These are phyloP conservation scores for Salarias fasciatus DNA, from an alignment of 2,797 vertebrate species.

Conservation along the genomic window DNA sequence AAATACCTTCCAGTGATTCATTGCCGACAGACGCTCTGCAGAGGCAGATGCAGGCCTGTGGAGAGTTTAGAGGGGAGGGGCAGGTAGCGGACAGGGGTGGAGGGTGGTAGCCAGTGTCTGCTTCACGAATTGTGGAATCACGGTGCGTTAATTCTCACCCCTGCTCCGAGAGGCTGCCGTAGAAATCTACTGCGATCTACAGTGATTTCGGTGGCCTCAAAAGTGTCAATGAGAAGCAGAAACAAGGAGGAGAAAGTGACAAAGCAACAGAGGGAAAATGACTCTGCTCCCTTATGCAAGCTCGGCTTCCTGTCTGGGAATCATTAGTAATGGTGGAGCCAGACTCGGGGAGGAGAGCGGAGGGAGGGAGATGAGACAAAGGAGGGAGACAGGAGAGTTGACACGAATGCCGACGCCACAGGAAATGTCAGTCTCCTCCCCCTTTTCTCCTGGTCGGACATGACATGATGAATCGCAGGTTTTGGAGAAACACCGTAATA, in stretches of 20 bases:
- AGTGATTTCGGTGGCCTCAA: not conserved
- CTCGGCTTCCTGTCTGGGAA: constrained; percentile 75
- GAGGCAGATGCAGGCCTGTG: constrained; percentile 44
- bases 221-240: constrained; percentile 27
- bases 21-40: constrained; percentile 64
- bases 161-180: not conserved
- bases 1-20: constrained; percentile 79
- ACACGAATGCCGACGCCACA: constrained; percentile 51
- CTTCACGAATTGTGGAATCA: too few relatives aligned
- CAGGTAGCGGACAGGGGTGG: constrained; percentile 12
- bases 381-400: constrained; percentile 39
- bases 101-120: constrained; percentile 16
- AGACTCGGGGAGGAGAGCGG: constrained; percentile 29
- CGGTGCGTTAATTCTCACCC: too few relatives aligned
- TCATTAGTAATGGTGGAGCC: constrained; percentile 72
- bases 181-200: too few relatives aligned
- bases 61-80: constrained; percentile 22
- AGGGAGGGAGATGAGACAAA: constrained; percentile 37
- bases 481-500: constrained; percentile 3
- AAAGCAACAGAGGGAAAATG: constrained; percentile 49
- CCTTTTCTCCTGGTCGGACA: constrained; percentile 13
- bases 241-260: constrained; percentile 48
- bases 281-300: constrained; percentile 50
- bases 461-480: constrained; percentile 40
- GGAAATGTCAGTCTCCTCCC: constrained; percentile 58